Percentiles rank a stretch among this genome's conserved stretches.
Evolutionary conservation across 2,888 invertebrate species (phyloP).

Genomic region (Agapostemon virescens): DNA sequence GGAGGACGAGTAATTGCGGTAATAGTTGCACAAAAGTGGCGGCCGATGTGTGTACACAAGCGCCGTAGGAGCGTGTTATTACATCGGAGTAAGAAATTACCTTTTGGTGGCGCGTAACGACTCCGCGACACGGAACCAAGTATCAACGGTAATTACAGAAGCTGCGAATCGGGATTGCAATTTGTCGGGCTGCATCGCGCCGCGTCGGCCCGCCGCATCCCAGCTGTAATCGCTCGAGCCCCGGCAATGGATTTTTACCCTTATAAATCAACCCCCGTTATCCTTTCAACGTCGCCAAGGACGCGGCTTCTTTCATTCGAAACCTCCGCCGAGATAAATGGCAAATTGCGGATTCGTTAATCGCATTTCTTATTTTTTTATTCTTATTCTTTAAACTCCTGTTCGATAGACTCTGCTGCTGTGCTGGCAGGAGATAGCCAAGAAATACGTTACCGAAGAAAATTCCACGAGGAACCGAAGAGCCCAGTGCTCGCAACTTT

Average conservation of each 20-base stretch:
- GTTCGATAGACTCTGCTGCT: background rate
- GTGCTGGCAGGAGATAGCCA: too few relatives aligned
- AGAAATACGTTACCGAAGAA: background rate
- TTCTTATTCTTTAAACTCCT: background rate
- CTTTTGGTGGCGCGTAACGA: conserved; percentile 48
- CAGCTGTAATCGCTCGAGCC: background rate
- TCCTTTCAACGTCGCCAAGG: background rate
- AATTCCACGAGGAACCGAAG: background rate
- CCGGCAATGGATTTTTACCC: background rate
- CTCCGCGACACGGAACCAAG: conserved; percentile 42
- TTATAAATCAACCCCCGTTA: background rate
- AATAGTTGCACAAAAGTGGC: conserved; percentile 54
- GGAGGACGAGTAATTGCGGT: conserved; percentile 45
- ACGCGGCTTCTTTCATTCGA: background rate
- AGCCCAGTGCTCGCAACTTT: background rate
- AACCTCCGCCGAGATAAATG: background rate
- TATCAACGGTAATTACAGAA: conserved; percentile 47
- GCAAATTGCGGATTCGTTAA: background rate
- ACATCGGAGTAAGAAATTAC: conserved; percentile 53
- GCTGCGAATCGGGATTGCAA: conserved; percentile 46
- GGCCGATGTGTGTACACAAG: conserved; percentile 42
- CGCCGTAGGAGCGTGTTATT: conserved; percentile 42
- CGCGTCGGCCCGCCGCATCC: background rate
- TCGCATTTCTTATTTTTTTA: background rate
- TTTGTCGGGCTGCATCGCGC: conserved; percentile 25